phyloP scores from a whole-genome alignment of 2,888 invertebrate species.

The Myopa testacea region DNA sequence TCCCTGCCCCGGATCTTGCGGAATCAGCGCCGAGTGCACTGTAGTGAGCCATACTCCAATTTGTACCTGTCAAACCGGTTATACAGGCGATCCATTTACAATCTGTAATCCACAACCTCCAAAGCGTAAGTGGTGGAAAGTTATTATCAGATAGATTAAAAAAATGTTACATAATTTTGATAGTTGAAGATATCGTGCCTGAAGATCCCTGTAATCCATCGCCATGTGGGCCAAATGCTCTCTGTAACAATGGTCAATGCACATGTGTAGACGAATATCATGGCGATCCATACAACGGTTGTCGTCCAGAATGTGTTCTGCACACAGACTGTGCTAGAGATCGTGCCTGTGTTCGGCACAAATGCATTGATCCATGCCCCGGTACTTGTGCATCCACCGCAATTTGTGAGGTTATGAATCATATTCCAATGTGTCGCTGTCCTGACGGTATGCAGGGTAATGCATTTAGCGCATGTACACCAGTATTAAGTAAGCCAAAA shows the following conservation, averaged over 20 bases:
- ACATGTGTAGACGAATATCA: constrained; percentile 75
- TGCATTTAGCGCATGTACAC: constrained; percentile 75
- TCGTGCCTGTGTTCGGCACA: constrained; percentile 78
- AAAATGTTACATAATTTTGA: constrained; percentile 23
- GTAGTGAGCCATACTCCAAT: constrained; percentile 78
- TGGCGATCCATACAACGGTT: constrained; percentile 78
- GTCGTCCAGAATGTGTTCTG: constrained; percentile 78
- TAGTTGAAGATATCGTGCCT: constrained; percentile 51
- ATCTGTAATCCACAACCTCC: constrained; percentile 70
- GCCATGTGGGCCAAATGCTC: constrained; percentile 80
- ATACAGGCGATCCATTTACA: constrained; percentile 75
- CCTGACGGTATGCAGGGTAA: constrained; percentile 75
- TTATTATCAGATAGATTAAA: background rate
- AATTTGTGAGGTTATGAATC: constrained; percentile 79
- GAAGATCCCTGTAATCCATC: constrained; percentile 77
- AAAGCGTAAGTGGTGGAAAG: constrained; percentile 58
- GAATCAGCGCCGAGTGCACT: constrained; percentile 73
- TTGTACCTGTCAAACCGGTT: constrained; percentile 74
- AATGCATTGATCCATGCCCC: constrained; percentile 79
- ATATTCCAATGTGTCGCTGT: constrained; percentile 78
- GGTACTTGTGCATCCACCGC: constrained; percentile 80
- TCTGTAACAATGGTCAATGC: constrained; percentile 77
- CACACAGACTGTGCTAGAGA: constrained; percentile 77
- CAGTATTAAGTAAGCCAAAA: constrained; percentile 69
- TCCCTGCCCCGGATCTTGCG: constrained; percentile 77